A percentile compares a stretch with the other conserved stretches of the same genome.
Conservation (phyloP, 2,888 invertebrate species). For the Amiota minor region DNA sequence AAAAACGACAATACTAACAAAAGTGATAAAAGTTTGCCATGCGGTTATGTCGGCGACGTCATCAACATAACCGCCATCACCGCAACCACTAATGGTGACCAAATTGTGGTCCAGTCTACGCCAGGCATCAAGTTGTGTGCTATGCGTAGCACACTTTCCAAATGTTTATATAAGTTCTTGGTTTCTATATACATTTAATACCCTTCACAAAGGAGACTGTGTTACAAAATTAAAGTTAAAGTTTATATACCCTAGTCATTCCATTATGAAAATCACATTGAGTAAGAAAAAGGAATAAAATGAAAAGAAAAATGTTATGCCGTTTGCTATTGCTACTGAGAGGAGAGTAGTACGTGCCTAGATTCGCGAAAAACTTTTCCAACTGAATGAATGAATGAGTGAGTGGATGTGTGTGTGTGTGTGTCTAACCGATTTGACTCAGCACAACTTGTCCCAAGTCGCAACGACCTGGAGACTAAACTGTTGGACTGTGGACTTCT, state of each 20-base stretch:
- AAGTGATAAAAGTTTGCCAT: not conserved
- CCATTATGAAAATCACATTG: no score
- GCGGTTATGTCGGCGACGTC: no score
- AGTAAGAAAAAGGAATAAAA: not conserved
- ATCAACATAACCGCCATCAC: not conserved
- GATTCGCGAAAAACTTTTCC: not conserved
- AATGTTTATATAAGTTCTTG: not conserved
- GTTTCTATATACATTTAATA: no score
- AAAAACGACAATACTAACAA: no score
- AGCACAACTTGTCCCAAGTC: no score
- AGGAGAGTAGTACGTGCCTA: constrained; percentile 11
- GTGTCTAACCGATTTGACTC: not conserved
- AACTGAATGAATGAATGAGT: no score
- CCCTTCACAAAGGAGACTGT: no score
- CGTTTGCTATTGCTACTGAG: constrained; percentile 3
- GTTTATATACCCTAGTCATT: no score
- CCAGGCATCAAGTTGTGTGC: not conserved
- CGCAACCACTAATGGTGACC: constrained; percentile 11
- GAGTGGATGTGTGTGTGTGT: no score
- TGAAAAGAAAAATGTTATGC: not conserved
- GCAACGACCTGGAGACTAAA: no score
- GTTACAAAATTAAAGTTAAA: no score
- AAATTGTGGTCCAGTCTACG: not conserved
- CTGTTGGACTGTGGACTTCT: no score
- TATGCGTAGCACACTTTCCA: constrained; percentile 9